Conservation (phyloP, 2,888 invertebrate species). For the Cyclophora albipunctata region DNA sequence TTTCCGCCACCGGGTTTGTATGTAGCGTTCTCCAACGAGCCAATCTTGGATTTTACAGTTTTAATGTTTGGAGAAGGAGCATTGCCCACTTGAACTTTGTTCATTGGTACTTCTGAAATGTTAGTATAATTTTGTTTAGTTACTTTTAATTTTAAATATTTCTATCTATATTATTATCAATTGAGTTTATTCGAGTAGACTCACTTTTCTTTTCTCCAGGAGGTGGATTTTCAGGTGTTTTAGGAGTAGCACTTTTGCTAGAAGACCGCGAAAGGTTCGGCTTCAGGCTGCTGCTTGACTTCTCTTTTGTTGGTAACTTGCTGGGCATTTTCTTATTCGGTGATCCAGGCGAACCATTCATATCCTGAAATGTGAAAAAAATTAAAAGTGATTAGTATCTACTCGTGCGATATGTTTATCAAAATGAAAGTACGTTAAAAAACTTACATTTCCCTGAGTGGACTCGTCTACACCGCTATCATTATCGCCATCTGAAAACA, state of each 20-base stretch:
- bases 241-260: slow-evolving; percentile 76
- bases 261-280: slow-evolving; percentile 75
- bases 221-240: slow-evolving; percentile 81
- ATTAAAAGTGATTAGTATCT: slow-evolving; percentile 1
- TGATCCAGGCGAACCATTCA: slow-evolving; percentile 82
- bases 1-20: slow-evolving; percentile 93
- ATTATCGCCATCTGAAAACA: slow-evolving; percentile 84
- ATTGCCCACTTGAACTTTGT: slow-evolving; percentile 93
- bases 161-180: not conserved
- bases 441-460: slow-evolving; percentile 85
- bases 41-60: slow-evolving; percentile 93
- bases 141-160: not conserved
- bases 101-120: slow-evolving; percentile 88
- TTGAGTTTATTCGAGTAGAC: slow-evolving; percentile 16
- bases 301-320: slow-evolving; percentile 69
- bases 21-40: slow-evolving; percentile 90
- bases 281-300: slow-evolving; percentile 64
- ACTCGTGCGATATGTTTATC: too few relatives aligned
- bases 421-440: not conserved
- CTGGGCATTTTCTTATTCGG: slow-evolving; percentile 83
- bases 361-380: slow-evolving; percentile 46
- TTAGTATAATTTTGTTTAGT: not conserved
- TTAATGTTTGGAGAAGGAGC: slow-evolving; percentile 95
- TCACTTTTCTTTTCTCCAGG: slow-evolving; percentile 83
- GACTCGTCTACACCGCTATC: slow-evolving; percentile 89